Evolutionary conservation across 2,797 vertebrate species (phyloP), one percentile per base, ranked within the genome.

Genomic region (Sylvilagus floridanus): DNA sequence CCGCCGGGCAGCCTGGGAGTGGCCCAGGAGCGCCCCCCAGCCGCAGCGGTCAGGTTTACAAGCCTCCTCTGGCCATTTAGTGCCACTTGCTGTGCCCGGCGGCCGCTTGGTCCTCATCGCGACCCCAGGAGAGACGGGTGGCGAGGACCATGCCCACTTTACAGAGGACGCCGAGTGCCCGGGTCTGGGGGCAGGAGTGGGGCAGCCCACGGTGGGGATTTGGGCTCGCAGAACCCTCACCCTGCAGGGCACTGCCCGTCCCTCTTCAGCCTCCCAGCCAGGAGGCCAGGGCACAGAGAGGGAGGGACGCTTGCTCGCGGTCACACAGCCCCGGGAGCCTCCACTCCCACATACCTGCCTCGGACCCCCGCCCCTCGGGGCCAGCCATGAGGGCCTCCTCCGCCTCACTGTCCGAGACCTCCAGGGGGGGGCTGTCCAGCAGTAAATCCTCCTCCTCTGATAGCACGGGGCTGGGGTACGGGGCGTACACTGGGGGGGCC

Each of bases 341-440:
- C 42, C 42, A 47, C 42, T 47, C 42, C 8, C 79, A 90, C 96
- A 2, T 98, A 98, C 98, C 98, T 96, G 95, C 84, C 76, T 98
- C 97, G 0, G 96, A 95, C 22, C 26, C 94, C 42, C 94, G 93
- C 14, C 95, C 96, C 47, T 97, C 97, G 0, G 94, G 50, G 35
- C 95, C 92, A 7, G 95, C 69, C 8, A 88, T 26, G 9, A 97
- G 91, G 69, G 91, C 96, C 76, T 98, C 98, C 0, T 98, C 97
- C 0, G 97, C 97, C 62, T 98, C 98, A 30, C 98, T 98, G 96
- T 98, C 98, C 0, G 98, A 98, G 84, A 98, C 98, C 71, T 98
- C 98, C 78, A 98, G 95, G 71, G 96, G 86, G 0, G 97, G 97
- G 57, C 96, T 97, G 22, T 96, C 96, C 52, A 91, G 21, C 16